Evolutionary conservation across 2,888 invertebrate genomes (phyloP), one percentile per base, ranked within the genome.

Genomic region (Strigamia crassipes): DNA sequence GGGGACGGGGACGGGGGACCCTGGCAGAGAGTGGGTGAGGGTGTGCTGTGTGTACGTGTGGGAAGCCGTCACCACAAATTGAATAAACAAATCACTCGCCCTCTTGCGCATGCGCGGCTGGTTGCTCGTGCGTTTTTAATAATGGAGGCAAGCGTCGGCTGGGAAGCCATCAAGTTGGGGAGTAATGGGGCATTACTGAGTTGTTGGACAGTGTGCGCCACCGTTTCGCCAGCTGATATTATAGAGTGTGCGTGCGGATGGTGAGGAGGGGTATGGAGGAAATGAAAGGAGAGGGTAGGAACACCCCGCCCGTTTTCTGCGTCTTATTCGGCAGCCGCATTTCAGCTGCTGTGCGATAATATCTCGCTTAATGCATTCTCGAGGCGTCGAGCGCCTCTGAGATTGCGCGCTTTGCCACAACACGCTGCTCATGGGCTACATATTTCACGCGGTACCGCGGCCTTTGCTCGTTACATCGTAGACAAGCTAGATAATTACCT

Each of bases 71-170:
- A 79, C 42, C 79, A 18, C 79, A 79, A 79, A 79, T 79, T 79
- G 79, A 79, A 79, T 42, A 79, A 79, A 79, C 79, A 79, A 79
- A 79, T 79, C 79, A 79, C 79, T 23, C 61, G 61, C 21, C 61
- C 61, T 66, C 61, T 66, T 66, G 79, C 79, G 41, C 79, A 79
- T 23, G 46, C 79, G 79, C 79, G 79, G 42, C 79, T 41, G 79
- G 79, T 79, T 79, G 79, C 79, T 79, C 42, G 41, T 79, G 78
- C 78, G 34, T 78, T 78, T 78, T 78, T 78, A 78, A 78, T 78
- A 78, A 78, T 78, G 78, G 41, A 34, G 34, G 41, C 78, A 78
- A 31, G 78, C 78, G 41, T 66, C 61, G 78, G 78, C 78, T 38
- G 78, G 78, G 78, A 78, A 41, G 78, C 78, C 78, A 78, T 78